Conservation (phyloP, 2,113 vertebrate species). For the Serilophus lunatus region DNA sequence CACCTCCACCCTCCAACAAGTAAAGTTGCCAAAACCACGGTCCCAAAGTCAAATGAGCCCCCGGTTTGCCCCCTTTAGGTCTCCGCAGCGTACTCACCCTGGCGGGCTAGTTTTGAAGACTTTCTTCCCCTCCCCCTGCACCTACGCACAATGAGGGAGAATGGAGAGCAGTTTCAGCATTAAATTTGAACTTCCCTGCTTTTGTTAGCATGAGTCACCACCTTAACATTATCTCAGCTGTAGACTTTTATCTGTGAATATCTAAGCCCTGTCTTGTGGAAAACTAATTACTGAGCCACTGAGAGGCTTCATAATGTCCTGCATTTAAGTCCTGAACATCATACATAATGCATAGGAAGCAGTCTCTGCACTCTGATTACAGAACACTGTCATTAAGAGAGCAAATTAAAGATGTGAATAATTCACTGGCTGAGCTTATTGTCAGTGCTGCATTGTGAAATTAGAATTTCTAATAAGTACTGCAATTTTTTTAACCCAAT, state of each 20-base stretch:
- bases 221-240: conserved; percentile 73
- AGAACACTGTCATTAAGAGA: conserved; percentile 89
- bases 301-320: conserved; percentile 88
- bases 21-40: conserved; percentile 21
- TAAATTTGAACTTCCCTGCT: conserved; percentile 73
- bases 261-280: conserved; percentile 85
- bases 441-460: conserved; percentile 87
- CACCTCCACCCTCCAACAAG: not conserved
- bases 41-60: conserved; percentile 4
- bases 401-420: conserved; percentile 92
- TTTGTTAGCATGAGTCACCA: conserved; percentile 77
- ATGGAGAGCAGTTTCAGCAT: conserved; percentile 66
- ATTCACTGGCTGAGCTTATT: conserved; percentile 88
- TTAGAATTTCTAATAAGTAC: conserved; percentile 91
- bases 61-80: not conserved
- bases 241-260: conserved; percentile 83
- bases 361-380: conserved; percentile 88
- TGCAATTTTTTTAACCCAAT: conserved; percentile 90
- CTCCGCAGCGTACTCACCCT: not conserved
- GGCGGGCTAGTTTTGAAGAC: not conserved
- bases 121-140: conserved; percentile 39
- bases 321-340: conserved; percentile 86
- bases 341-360: conserved; percentile 89
- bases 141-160: conserved; percentile 58
- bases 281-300: conserved; percentile 88